Percentiles rank a stretch among this genome's conserved stretches.
Conservation (phyloP, 2,797 vertebrate genomes). For the Toxotes lorentzi region DNA sequence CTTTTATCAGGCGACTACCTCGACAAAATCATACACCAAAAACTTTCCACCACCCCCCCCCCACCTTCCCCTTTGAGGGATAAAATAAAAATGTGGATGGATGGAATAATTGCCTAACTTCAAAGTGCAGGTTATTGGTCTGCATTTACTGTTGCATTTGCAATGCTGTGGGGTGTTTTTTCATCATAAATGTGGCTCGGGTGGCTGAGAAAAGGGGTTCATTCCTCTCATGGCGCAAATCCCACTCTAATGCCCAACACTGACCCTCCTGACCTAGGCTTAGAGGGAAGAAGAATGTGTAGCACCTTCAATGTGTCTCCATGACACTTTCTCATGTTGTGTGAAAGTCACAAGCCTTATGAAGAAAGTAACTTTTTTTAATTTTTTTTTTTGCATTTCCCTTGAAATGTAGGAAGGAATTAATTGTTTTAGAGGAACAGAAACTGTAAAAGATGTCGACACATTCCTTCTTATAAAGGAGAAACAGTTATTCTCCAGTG, state of each 20-base stretch:
- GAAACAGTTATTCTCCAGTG: conserved; percentile 23
- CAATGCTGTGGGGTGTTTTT: conserved; percentile 68
- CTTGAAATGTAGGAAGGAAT: conserved; percentile 5
- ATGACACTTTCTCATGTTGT: conserved; percentile 30
- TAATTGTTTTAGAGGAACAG: conserved; percentile 40
- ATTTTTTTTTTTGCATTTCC: conserved; percentile 9
- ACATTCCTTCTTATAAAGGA: conserved; percentile 34
- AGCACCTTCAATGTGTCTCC: conserved; percentile 39
- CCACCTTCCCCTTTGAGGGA: conserved; percentile 59
- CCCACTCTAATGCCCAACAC: conserved; percentile 59
- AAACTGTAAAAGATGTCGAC: conserved; percentile 42
- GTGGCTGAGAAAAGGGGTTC: conserved; percentile 51
- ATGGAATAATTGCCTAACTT: conserved; percentile 81
- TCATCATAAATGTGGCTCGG: conserved; percentile 56
- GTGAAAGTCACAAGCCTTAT: conserved; percentile 7
- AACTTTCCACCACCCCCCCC: conserved; percentile 27
- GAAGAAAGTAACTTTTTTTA: conserved; percentile 15
- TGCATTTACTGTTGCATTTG: conserved; percentile 66
- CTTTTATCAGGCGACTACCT: conserved; percentile 60
- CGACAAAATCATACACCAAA: conserved; percentile 66
- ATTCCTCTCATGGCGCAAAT: conserved; percentile 66
- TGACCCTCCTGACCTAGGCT: conserved; percentile 59
- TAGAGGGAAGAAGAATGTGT: conserved; percentile 26
- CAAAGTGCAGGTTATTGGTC: conserved; percentile 80
- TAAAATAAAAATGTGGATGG: conserved; percentile 73